Evolutionary conservation across 2,888 invertebrate species (phyloP), one percentile per base, ranked within the genome.

Genomic region (Hecatera dysodea): DNA sequence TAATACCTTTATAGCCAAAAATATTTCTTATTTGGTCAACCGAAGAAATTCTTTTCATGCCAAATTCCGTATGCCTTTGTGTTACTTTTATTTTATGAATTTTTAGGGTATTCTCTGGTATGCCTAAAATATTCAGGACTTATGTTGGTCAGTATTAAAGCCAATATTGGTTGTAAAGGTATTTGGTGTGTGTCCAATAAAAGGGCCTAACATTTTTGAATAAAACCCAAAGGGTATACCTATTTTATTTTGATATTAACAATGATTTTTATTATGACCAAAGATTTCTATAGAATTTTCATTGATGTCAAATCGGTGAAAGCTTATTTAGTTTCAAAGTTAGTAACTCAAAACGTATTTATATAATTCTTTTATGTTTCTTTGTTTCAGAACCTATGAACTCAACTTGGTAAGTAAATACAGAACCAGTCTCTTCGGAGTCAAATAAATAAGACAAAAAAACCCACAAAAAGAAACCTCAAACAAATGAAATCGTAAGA

Each of bases 301-400:
- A 39, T 39, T 39, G 17, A 44, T 44, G 7, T 44, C 7, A 19
- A 44, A 8, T 44, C 19, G 17, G 1, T 1, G 6, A 29, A 6
- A n/a, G 1, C 11, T 17, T 17, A n/a, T 36, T 27, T 62, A 2
- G 15, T 39, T 27, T 29, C 4, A 24, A 6, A 27, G 11, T 39
- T n/a, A 27, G 33, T 33, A 19, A n/a, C 2, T 33, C 7, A 50
- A 52, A 22, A 8, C 8, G 5, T 2, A 7, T 22, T 5, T 17
- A 0, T 44, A 6, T 17, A 0, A 15, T 36, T 1, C 2, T 15
- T 9, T 33, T 33, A 12, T 44, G 0, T 63, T 60, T 67, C 6
- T 52, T 82, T 82, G 78, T 78, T 78, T 61, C 78, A 78, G 78
- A 78, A 29, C 8, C 1, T 53, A 44, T 36, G 50, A 29, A 3